Percentiles rank a stretch among this genome's conserved stretches.
Evolutionary conservation across 2,113 vertebrate species (phyloP).

Genomic region (Fukomys damarensis): DNA sequence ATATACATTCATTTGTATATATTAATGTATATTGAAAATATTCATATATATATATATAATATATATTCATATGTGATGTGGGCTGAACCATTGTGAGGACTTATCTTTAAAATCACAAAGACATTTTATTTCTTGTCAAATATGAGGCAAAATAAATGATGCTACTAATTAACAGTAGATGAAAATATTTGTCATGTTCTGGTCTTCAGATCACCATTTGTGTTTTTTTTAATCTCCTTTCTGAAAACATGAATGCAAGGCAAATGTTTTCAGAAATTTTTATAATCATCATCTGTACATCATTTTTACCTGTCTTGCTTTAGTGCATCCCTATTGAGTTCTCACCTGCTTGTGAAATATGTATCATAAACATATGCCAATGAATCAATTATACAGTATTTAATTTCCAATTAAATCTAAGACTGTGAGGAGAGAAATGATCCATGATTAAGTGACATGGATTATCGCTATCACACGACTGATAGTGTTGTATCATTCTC

Average conservation of each 20-base stretch:
- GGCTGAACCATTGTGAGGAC: neutral
- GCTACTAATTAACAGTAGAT: neutral
- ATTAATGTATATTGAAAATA: too few relatives aligned
- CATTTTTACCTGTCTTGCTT: neutral
- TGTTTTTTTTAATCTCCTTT: neutral
- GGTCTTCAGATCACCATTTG: neutral
- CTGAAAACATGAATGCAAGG: neutral
- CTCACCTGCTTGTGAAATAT: neutral
- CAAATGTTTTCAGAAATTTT: neutral
- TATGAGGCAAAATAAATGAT: neutral
- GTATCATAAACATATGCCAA: neutral
- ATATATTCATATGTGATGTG: neutral
- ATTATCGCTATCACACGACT: neutral
- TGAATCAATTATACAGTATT: neutral
- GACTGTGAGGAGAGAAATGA: neutral
- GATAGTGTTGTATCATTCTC: neutral
- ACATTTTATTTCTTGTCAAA: neutral
- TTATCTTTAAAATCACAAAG: neutral
- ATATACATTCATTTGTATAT: neutral
- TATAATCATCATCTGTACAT: neutral
- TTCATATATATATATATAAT: neutral
- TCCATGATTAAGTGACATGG: neutral
- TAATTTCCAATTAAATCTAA: neutral
- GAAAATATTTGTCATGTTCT: neutral
- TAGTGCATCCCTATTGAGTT: neutral